Percentiles rank a stretch among this genome's conserved stretches.
Conservation (phyloP, 1,140 invertebrate genomes). For the Brachionus plicatilis region DNA sequence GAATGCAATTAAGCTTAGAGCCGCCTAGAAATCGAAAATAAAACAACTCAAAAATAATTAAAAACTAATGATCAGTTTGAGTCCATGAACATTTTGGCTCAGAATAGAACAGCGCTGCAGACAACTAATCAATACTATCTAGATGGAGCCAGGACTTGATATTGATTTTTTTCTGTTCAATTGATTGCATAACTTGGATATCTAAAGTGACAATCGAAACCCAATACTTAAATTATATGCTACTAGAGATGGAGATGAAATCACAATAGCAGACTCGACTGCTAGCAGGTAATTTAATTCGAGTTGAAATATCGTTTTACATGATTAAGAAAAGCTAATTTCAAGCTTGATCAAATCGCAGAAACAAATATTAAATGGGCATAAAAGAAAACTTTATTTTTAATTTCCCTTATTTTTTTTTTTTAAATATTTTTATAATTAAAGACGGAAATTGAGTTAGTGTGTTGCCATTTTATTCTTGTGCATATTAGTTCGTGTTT, state of each 20-base stretch:
- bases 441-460: constrained; percentile 9
- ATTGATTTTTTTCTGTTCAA: not conserved
- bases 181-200: constrained; percentile 11
- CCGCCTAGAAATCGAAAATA: not conserved
- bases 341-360: constrained; percentile 24
- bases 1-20: not conserved
- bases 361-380: constrained; percentile 6
- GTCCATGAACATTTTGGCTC: not conserved
- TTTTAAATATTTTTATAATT: not conserved
- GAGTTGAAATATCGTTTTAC: constrained; percentile 18
- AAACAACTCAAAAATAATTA: constrained; percentile 4
- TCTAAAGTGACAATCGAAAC: constrained; percentile 8
- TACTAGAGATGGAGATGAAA: not conserved
- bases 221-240: constrained; percentile 24
- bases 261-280: not conserved
- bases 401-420: constrained; percentile 13
- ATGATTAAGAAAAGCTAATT: constrained; percentile 31
- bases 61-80: constrained; percentile 25
- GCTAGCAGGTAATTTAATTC: constrained; percentile 15
- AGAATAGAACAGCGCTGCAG: not conserved
- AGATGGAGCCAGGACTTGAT: not conserved
- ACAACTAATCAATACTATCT: not conserved
- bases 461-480: not conserved
- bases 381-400: constrained; percentile 9
- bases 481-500: not conserved